Evolutionary conservation across 2,888 invertebrate genomes (phyloP).

Genomic region (Eutolmus rufibarbis): DNA sequence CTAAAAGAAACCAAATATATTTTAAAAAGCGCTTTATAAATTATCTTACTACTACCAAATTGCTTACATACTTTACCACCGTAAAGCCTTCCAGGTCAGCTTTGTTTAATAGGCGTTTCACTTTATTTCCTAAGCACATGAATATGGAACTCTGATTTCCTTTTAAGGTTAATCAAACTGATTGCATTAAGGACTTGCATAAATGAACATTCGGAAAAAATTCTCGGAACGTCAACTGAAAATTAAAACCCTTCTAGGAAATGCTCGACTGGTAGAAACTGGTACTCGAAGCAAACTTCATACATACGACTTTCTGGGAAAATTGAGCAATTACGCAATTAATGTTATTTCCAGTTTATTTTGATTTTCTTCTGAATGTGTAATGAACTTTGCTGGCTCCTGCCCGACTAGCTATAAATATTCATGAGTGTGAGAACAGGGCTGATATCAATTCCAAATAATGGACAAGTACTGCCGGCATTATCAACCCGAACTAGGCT

Average conservation of each 20-base stretch:
- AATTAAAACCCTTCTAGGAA: neutral
- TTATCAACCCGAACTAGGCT: neutral
- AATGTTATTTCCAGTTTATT: neutral
- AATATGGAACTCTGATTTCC: neutral
- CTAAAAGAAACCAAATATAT: neutral
- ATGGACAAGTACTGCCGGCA: neutral
- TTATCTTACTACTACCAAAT: neutral
- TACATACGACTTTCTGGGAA: neutral
- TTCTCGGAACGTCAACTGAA: neutral
- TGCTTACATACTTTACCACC: neutral
- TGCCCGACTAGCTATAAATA: neutral
- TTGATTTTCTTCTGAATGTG: neutral
- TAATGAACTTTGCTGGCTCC: neutral
- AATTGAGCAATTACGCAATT: neutral
- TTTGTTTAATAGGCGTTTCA: neutral
- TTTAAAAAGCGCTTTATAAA: neutral
- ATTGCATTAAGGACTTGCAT: neutral
- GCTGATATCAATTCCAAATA: conserved; percentile 11
- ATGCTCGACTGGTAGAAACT: neutral
- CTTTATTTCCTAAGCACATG: neutral
- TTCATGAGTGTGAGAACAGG: neutral
- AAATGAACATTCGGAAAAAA: neutral
- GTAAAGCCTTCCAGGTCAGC: neutral
- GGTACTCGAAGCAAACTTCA: neutral
- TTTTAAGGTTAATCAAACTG: neutral